A percentile compares a stretch with the other conserved stretches of the same genome.
These are phyloP conservation scores for Sylvia atricapilla DNA, from an alignment of 2,113 vertebrate species.

Conservation along the genomic window DNA sequence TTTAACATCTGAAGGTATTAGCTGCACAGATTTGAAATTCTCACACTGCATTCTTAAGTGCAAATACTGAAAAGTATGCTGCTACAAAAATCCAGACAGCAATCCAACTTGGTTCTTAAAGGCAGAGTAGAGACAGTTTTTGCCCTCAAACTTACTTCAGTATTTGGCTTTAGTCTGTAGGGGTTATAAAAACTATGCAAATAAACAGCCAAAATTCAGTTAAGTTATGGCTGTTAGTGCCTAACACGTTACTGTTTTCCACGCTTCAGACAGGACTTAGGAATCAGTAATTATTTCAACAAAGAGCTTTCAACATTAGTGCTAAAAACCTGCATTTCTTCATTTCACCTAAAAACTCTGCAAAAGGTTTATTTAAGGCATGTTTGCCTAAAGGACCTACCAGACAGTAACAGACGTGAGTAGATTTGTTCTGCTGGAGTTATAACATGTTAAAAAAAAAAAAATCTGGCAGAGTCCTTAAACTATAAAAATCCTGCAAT, in stretches of 20 bases:
- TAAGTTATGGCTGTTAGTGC: not conserved
- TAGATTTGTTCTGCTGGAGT: conserved; percentile 80
- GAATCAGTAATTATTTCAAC: conserved; percentile 46
- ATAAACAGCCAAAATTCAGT: conserved; percentile 33
- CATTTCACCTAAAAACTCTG: conserved; percentile 48
- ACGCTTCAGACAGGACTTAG: not conserved
- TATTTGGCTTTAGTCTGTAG: conserved; percentile 33
- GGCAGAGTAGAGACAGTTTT: not conserved
- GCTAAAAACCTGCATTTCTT: conserved; percentile 59
- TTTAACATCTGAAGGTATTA: not conserved
- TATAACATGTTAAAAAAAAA: conserved; percentile 67
- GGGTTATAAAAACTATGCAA: conserved; percentile 14
- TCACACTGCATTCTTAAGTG: not conserved
- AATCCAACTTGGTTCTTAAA: not conserved
- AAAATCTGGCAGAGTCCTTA: conserved; percentile 72
- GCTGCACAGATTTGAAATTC: not conserved
- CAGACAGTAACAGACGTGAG: conserved; percentile 77
- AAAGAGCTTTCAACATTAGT: conserved; percentile 34
- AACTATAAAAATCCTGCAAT: conserved; percentile 85
- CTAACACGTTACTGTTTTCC: not conserved
- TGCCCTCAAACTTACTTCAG: not conserved
- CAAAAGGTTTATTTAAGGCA: conserved; percentile 73
- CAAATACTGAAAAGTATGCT: not conserved
- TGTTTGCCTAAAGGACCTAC: conserved; percentile 78
- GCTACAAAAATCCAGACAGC: not conserved